phyloP scores from a whole-genome alignment of 2,113 vertebrate genomes.

The Felis chaus region DNA sequence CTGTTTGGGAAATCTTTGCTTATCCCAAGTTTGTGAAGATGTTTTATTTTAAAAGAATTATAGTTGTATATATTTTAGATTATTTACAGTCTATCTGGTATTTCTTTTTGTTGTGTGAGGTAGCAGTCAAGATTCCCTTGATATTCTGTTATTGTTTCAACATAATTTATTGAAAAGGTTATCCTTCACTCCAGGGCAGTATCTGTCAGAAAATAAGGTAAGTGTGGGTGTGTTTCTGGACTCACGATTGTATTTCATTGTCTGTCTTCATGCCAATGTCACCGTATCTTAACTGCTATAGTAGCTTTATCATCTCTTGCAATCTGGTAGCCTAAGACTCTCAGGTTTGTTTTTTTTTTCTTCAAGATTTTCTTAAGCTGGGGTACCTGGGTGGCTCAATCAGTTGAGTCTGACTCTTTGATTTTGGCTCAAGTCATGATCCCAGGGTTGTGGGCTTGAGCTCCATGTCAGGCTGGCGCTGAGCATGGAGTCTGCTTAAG shows the following conservation, averaged over 20 bases:
- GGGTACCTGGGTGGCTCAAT: too few relatives aligned
- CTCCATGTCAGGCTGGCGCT: too few relatives aligned
- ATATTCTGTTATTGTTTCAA: conserved; percentile 6
- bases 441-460: too few relatives aligned
- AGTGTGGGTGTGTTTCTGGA: background rate
- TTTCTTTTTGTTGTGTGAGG: background rate
- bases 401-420: too few relatives aligned
- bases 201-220: background rate
- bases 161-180: background rate
- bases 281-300: background rate
- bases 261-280: background rate
- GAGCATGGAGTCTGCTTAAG: too few relatives aligned
- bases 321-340: background rate
- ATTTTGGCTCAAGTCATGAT: too few relatives aligned
- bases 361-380: background rate
- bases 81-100: background rate
- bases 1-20: background rate
- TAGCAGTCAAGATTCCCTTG: background rate
- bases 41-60: conserved; percentile 38
- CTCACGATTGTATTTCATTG: background rate
- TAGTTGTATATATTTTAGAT: conserved; percentile 16
- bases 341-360: background rate
- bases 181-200: background rate
- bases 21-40: background rate
- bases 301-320: background rate